Evolutionary conservation across 2,113 vertebrate genomes (phyloP).

Genomic region (Nesogale talazaci): DNA sequence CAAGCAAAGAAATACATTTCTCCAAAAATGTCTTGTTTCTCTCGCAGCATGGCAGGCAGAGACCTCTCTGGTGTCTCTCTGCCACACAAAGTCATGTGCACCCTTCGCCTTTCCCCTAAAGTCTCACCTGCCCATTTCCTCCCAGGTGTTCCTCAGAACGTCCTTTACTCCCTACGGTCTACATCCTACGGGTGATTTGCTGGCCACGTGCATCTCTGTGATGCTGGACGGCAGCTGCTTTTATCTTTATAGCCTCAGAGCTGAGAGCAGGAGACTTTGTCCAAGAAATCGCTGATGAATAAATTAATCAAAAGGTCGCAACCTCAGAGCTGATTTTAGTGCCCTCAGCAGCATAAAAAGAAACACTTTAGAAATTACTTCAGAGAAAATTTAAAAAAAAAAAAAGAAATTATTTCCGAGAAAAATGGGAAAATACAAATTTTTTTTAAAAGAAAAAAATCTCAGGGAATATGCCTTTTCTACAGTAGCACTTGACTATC

Average conservation of each 20-base stretch:
- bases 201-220: not conserved
- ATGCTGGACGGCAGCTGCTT: not conserved
- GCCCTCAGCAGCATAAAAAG: not conserved
- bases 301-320: not conserved
- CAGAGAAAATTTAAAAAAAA: constrained; percentile 3
- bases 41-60: not conserved
- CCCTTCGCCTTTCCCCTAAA: not conserved
- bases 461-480: not conserved
- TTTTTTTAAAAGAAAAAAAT: constrained; percentile 12
- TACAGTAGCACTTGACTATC: not conserved
- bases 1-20: not conserved
- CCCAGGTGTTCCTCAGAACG: not conserved
- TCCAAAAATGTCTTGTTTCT: not conserved
- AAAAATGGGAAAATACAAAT: not conserved
- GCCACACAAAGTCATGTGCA: not conserved
- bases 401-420: not conserved
- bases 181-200: too few relatives aligned
- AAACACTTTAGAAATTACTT: constrained; percentile 22
- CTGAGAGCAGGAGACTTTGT: not conserved
- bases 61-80: not conserved
- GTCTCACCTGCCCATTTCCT: not conserved
- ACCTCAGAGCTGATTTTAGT: constrained; percentile 8
- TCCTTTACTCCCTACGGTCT: not conserved
- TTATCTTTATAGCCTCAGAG: not conserved
- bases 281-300: constrained; percentile 13